A percentile compares a stretch with the other conserved stretches of the same genome.
These are phyloP conservation scores for Kuschelorhynchus macadamiae DNA, from an alignment of 2,888 invertebrate species.

Conservation along the genomic window DNA sequence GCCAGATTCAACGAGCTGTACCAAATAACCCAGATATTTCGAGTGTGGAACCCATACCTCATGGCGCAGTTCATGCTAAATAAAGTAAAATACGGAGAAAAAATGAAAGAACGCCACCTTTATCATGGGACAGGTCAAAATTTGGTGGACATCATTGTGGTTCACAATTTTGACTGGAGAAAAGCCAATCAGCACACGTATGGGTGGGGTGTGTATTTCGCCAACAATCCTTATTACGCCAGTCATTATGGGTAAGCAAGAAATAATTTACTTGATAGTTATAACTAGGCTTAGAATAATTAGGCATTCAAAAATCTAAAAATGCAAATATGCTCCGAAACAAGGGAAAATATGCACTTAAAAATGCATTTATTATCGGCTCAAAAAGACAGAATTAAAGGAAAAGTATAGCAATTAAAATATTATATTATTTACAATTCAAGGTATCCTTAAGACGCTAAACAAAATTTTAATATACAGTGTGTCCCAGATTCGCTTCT, in stretches of 20 bases:
- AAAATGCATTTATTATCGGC: too few relatives aligned
- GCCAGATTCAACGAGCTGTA: background rate
- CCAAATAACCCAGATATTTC: background rate
- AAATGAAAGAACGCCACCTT: background rate
- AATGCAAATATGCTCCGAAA: too few relatives aligned
- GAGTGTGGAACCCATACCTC: constrained; percentile 8
- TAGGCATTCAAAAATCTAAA: too few relatives aligned
- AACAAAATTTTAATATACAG: too few relatives aligned
- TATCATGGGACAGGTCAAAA: background rate
- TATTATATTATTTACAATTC: too few relatives aligned
- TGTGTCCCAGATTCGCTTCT: too few relatives aligned
- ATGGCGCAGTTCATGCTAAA: constrained; percentile 2
- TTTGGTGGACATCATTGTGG: constrained; percentile 4
- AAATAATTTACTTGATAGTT: background rate
- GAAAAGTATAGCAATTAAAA: too few relatives aligned
- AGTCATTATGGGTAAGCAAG: background rate
- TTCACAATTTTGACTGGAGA: constrained; percentile 26
- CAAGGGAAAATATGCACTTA: too few relatives aligned
- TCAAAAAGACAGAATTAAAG: too few relatives aligned
- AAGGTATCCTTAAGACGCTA: too few relatives aligned
- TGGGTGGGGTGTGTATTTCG: constrained; percentile 27
- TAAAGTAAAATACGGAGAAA: background rate
- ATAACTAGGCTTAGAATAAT: too few relatives aligned
- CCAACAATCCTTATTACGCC: constrained; percentile 28
- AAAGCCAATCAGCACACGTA: background rate